Conservation (phyloP, 1,140 invertebrate genomes). For the Meloidogyne floridensis region DNA sequence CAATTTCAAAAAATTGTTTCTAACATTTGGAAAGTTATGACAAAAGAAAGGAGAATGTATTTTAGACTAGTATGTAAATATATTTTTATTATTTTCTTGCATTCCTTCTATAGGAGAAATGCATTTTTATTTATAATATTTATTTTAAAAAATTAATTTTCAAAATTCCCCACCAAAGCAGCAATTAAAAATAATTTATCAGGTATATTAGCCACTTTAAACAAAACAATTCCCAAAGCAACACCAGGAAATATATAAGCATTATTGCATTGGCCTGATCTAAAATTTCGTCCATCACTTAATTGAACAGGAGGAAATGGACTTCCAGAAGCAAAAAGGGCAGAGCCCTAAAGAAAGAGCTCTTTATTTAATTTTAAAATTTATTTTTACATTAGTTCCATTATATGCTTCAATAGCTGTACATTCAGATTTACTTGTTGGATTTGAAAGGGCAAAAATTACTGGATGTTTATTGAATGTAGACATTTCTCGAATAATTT, state of each 20-base stretch:
- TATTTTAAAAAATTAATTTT: background rate
- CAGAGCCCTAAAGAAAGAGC: slow-evolving; percentile 74
- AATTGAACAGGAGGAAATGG: slow-evolving; percentile 80
- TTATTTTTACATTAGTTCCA: slow-evolving; percentile 76
- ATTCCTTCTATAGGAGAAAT: too few species aligned
- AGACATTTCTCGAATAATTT: slow-evolving; percentile 83
- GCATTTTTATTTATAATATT: too few species aligned
- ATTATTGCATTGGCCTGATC: slow-evolving; percentile 92
- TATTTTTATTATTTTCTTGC: too few species aligned
- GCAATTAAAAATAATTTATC: slow-evolving; percentile 88
- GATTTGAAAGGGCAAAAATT: slow-evolving; percentile 93
- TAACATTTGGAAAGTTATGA: background rate
- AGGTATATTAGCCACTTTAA: slow-evolving; percentile 81
- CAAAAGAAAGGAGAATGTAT: background rate
- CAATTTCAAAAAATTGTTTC: background rate
- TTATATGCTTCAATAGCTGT: slow-evolving; percentile 88
- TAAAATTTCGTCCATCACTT: slow-evolving; percentile 77
- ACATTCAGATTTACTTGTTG: slow-evolving; percentile 91
- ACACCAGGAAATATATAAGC: slow-evolving; percentile 94
- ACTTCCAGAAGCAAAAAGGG: slow-evolving; percentile 87
- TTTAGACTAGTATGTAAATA: too few species aligned
- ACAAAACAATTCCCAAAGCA: slow-evolving; percentile 80
- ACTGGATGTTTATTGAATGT: slow-evolving; percentile 82
- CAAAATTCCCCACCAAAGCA: slow-evolving; percentile 75
- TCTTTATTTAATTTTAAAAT: background rate